Evolutionary conservation across 1,140 invertebrate species (phyloP).

Genomic region (Aphelenchoides fujianensis): DNA sequence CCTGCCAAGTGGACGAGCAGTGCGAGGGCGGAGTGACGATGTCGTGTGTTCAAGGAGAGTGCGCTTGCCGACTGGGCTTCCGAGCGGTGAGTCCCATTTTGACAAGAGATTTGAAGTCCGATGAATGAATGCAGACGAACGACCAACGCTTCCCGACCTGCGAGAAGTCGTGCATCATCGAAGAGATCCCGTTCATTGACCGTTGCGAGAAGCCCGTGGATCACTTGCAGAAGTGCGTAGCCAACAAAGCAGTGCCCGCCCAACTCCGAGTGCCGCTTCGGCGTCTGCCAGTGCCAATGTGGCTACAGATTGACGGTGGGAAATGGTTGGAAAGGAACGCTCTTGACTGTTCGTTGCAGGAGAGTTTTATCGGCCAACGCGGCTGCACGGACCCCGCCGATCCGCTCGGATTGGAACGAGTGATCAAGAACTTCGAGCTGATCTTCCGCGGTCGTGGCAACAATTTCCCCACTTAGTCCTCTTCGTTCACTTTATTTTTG

Average conservation of each 20-base stretch:
- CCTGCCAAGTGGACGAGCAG: slow-evolving; percentile 55
- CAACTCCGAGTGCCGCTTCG: slow-evolving; percentile 58
- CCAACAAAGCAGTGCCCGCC: slow-evolving; percentile 56
- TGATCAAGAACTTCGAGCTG: slow-evolving; percentile 49
- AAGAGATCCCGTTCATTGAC: slow-evolving; percentile 54
- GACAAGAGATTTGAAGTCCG: slow-evolving; percentile 16
- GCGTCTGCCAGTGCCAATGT: slow-evolving; percentile 60
- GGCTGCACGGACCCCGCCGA: slow-evolving; percentile 54
- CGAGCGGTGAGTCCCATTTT: slow-evolving; percentile 35
- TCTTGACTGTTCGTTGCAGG: slow-evolving; percentile 33
- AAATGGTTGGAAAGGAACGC: not conserved
- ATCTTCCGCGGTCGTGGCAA: slow-evolving; percentile 29
- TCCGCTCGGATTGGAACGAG: slow-evolving; percentile 47
- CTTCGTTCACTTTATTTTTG: too few species aligned
- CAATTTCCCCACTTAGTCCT: slow-evolving; percentile 9
- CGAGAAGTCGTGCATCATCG: slow-evolving; percentile 49
- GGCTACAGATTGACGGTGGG: slow-evolving; percentile 47
- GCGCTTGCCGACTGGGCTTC: slow-evolving; percentile 47
- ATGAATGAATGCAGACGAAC: slow-evolving; percentile 56
- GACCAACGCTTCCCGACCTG: slow-evolving; percentile 61
- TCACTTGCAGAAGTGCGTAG: slow-evolving; percentile 44
- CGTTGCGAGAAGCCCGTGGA: slow-evolving; percentile 43
- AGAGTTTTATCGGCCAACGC: slow-evolving; percentile 23
- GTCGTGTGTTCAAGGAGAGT: slow-evolving; percentile 48
- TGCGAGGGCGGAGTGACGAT: slow-evolving; percentile 61